These are phyloP conservation scores for Drosophila ustulata DNA, from an alignment of 2,888 invertebrate genomes.

Conservation along the genomic window DNA sequence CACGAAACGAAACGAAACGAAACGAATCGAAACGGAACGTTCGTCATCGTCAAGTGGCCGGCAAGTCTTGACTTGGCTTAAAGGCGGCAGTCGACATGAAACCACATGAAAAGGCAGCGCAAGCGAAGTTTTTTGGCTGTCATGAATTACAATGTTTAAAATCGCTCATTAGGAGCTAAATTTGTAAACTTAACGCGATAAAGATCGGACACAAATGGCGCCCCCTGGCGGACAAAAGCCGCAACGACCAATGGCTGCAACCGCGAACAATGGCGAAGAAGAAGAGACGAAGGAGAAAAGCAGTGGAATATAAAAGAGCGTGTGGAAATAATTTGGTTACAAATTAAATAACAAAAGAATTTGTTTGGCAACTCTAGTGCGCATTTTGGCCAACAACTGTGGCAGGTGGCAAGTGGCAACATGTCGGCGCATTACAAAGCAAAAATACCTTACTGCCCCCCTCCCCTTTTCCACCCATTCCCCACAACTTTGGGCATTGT, in stretches of 20 bases:
- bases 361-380: slow-evolving; percentile 81
- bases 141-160: slow-evolving; percentile 76
- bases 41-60: slow-evolving; percentile 37
- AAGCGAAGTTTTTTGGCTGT: slow-evolving; percentile 28
- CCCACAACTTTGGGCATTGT: slow-evolving; percentile 49
- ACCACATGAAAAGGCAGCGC: slow-evolving; percentile 70
- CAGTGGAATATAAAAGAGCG: slow-evolving; percentile 49
- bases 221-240: slow-evolving; percentile 28
- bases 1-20: slow-evolving; percentile 28
- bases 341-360: slow-evolving; percentile 81
- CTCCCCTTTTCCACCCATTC: no score
- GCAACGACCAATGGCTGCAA: slow-evolving; percentile 28
- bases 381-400: slow-evolving; percentile 74
- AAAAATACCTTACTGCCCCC: slow-evolving; percentile 4
- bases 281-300: neutral
- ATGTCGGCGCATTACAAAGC: slow-evolving; percentile 40
- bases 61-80: neutral
- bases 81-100: slow-evolving; percentile 41
- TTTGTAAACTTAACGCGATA: slow-evolving; percentile 78
- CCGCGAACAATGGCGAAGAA: slow-evolving; percentile 39
- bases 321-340: slow-evolving; percentile 82
- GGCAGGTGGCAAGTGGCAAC: slow-evolving; percentile 45
- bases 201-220: slow-evolving; percentile 64
- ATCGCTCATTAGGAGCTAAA: slow-evolving; percentile 79
- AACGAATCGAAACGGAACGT: slow-evolving; percentile 19